phyloP scores from a whole-genome alignment of 2,797 vertebrate species.

The Gambelia wislizenii region DNA sequence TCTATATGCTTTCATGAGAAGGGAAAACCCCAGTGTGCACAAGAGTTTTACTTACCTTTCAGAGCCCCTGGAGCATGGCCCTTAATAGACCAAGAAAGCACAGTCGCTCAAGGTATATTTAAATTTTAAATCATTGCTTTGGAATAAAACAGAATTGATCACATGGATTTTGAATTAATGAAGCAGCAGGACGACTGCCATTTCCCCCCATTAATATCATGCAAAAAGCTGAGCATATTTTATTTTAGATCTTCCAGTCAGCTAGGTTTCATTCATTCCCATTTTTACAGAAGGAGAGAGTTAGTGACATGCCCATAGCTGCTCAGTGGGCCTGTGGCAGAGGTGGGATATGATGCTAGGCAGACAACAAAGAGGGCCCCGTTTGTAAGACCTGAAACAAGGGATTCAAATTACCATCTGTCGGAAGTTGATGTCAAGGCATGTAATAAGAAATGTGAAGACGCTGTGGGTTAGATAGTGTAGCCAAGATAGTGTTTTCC shows the following conservation, averaged over 20 bases:
- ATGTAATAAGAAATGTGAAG: neutral
- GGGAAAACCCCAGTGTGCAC: neutral
- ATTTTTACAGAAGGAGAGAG: neutral
- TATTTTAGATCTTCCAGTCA: neutral
- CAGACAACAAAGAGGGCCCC: fast-evolving
- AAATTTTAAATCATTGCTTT: neutral
- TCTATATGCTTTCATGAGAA: neutral
- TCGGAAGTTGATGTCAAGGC: no score
- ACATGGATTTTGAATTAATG: slow-evolving; percentile 7
- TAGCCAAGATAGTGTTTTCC: neutral
- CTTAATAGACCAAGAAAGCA: neutral
- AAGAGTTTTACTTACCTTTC: neutral
- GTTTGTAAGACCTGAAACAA: no score
- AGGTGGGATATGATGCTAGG: no score
- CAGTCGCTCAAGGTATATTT: neutral
- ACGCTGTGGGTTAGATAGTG: neutral
- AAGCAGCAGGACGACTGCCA: neutral
- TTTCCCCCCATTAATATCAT: neutral
- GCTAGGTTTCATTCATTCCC: neutral
- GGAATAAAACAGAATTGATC: neutral
- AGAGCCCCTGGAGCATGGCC: neutral
- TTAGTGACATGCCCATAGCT: no score
- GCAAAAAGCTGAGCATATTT: neutral
- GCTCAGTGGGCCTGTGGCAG: neutral
- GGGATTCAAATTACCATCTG: no score